These are phyloP conservation scores for Synanthedon andrenaeformis DNA, from an alignment of 2,888 invertebrate genomes.

Conservation along the genomic window DNA sequence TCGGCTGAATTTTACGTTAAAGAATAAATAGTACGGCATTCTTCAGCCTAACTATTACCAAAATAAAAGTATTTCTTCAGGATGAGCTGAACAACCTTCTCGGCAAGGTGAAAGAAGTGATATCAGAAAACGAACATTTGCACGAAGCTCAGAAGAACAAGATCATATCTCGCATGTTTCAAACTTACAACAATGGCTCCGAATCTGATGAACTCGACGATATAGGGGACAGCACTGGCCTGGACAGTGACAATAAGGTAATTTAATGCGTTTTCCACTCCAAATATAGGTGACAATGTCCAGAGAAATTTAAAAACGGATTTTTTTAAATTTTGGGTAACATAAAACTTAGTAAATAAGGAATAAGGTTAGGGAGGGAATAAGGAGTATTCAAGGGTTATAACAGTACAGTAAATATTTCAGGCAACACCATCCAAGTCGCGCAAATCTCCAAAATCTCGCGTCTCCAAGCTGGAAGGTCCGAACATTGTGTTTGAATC, in stretches of 20 bases:
- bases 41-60: no score
- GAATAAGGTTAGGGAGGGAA: no score
- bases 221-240: constrained; percentile 53
- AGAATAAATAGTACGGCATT: no score
- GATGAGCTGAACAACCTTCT: constrained; percentile 82
- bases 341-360: no score
- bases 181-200: constrained; percentile 62
- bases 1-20: no score
- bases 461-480: constrained; percentile 71
- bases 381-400: neutral
- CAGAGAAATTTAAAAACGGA: no score
- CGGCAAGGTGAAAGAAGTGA: constrained; percentile 86
- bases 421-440: constrained; percentile 43
- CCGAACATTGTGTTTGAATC: constrained; percentile 88
- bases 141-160: constrained; percentile 83
- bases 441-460: constrained; percentile 35
- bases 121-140: constrained; percentile 84
- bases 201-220: constrained; percentile 62
- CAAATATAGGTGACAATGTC: neutral
- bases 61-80: constrained; percentile 26
- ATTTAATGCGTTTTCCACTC: neutral
- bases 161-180: constrained; percentile 73
- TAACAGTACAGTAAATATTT: constrained; percentile 1
- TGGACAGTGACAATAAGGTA: constrained; percentile 62
- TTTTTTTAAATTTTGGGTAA: no score